Conservation (phyloP, 2,797 vertebrate genomes). For the Neoniphon sammara region DNA sequence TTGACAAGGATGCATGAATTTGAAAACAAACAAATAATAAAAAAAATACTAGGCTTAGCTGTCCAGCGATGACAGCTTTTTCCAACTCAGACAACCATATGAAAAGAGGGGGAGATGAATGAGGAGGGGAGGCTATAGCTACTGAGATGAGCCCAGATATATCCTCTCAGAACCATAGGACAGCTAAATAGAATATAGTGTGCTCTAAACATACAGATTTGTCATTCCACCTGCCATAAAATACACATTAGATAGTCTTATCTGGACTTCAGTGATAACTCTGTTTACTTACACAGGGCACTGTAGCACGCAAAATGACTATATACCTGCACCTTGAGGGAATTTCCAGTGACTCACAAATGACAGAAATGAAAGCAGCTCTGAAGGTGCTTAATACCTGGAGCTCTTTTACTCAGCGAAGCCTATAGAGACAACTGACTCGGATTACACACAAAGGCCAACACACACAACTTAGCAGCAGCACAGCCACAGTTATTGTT, state of each 20-base stretch:
- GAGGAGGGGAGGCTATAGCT: neutral
- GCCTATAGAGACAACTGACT: too few species aligned
- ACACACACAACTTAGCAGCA: neutral
- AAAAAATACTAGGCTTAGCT: neutral
- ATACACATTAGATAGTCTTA: conserved; percentile 36
- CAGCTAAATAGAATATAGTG: neutral
- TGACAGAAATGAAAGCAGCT: conserved; percentile 27
- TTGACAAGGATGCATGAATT: conserved; percentile 22
- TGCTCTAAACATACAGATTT: conserved; percentile 4
- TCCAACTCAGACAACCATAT: too few species aligned
- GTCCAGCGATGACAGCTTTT: too few species aligned
- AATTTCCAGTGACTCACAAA: conserved; percentile 21
- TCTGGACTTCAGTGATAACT: conserved; percentile 39
- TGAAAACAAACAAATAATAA: neutral
- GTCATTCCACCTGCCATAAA: conserved; percentile 34
- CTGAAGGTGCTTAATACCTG: neutral
- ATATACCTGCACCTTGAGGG: neutral
- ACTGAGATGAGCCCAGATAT: neutral
- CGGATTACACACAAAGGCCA: neutral
- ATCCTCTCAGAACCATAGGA: conserved; percentile 7
- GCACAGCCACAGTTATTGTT: too few species aligned
- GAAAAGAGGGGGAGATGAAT: neutral
- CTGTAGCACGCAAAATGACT: neutral
- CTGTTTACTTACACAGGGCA: conserved; percentile 1
- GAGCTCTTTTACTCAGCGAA: neutral